A percentile compares a stretch with the other conserved stretches of the same genome.
Evolutionary conservation across 1,140 invertebrate genomes (phyloP).

Genomic region (Ooceraea biroi): DNA sequence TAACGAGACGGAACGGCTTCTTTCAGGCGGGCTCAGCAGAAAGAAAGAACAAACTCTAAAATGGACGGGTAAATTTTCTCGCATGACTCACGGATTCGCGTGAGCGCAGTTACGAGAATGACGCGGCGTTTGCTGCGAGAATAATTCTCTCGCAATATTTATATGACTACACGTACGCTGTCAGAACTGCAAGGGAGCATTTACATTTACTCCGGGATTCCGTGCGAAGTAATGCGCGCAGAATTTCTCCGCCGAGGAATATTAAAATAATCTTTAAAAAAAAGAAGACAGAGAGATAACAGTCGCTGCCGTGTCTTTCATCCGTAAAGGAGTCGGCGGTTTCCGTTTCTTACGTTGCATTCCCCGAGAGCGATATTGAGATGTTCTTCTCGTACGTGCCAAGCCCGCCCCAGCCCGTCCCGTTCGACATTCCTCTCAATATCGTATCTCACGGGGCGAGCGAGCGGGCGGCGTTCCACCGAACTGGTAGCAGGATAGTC

Average conservation of each 20-base stretch:
- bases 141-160: not conserved
- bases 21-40: conserved; percentile 17
- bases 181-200: not conserved
- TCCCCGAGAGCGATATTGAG: conserved; percentile 21
- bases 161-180: not conserved
- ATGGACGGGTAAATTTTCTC: not conserved
- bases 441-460: not conserved
- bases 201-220: not conserved
- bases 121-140: not conserved
- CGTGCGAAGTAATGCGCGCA: not conserved
- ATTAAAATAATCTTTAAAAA: conserved; percentile 11
- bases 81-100: not conserved
- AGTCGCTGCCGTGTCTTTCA: not conserved
- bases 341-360: conserved; percentile 13
- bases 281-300: too few relatives aligned
- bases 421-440: conserved; percentile 28
- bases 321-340: not conserved
- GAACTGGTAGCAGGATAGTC: not conserved
- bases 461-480: not conserved
- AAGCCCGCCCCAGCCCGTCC: not conserved
- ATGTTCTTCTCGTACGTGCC: conserved; percentile 3
- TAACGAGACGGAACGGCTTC: conserved; percentile 37
- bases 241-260: not conserved
- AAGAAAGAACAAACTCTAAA: conserved; percentile 23
- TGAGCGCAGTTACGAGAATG: conserved; percentile 1